Conservation (phyloP, 2,888 invertebrate species). For the Diarsia rubi region DNA sequence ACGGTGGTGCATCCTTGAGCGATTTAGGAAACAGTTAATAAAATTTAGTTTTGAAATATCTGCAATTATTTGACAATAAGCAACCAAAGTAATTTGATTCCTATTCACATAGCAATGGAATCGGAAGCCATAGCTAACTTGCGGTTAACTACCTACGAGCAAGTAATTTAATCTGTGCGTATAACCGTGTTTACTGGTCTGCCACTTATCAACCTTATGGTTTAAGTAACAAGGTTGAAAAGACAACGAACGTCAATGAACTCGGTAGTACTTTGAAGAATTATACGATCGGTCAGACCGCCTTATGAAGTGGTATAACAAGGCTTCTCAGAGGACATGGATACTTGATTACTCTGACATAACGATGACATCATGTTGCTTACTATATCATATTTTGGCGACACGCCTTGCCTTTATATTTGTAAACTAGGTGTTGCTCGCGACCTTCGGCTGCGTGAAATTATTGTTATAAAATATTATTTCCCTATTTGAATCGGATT, state of each 20-base stretch:
- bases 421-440: neutral
- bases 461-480: too few relatives aligned
- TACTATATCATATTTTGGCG: constrained; percentile 4
- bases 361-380: constrained; percentile 46
- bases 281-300: constrained; percentile 6
- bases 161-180: constrained; percentile 46
- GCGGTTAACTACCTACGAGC: constrained; percentile 41
- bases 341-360: constrained; percentile 40
- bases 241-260: too few relatives aligned
- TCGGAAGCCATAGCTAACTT: constrained; percentile 37
- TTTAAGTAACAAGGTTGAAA: too few relatives aligned
- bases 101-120: neutral
- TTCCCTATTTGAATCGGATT: too few relatives aligned
- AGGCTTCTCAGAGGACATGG: constrained; percentile 35
- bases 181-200: too few relatives aligned
- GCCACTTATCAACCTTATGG: too few relatives aligned
- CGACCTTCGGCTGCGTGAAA: too few relatives aligned
- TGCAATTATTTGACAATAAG: constrained; percentile 27
- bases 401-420: constrained; percentile 17
- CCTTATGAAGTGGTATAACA: constrained; percentile 24
- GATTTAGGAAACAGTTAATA: constrained; percentile 23
- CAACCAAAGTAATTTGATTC: constrained; percentile 25
- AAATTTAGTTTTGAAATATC: constrained; percentile 11
- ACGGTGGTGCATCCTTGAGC: constrained; percentile 40
- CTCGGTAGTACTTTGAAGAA: constrained; percentile 23